Conservation (phyloP, 1,140 invertebrate genomes). For the Bombyx mandarina region DNA sequence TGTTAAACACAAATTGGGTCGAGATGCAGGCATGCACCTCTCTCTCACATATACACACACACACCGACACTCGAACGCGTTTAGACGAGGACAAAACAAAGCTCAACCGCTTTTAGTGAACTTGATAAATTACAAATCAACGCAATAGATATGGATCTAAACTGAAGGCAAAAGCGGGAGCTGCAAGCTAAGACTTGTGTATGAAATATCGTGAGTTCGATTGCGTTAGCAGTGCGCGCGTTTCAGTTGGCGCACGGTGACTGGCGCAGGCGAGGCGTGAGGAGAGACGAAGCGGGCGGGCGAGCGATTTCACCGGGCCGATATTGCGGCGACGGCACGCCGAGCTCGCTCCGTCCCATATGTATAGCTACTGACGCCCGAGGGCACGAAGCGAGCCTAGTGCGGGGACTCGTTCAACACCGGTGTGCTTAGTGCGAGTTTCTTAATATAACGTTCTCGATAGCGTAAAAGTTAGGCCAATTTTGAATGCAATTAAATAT, state of each 20-base stretch:
- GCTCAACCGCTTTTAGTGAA: no score
- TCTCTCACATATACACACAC: slow-evolving; percentile 33
- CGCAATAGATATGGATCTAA: no score
- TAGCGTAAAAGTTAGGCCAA: no score
- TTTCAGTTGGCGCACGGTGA: slow-evolving; percentile 67
- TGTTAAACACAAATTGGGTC: slow-evolving; percentile 41
- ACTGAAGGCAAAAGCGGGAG: slow-evolving; percentile 24
- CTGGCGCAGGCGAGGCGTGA: slow-evolving; percentile 62
- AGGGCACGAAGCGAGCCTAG: slow-evolving; percentile 45
- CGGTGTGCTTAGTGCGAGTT: neutral
- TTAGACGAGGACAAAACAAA: slow-evolving; percentile 14
- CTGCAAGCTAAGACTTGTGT: slow-evolving; percentile 34
- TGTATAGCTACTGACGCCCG: slow-evolving; percentile 46
- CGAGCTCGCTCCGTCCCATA: slow-evolving; percentile 52
- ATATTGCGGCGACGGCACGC: slow-evolving; percentile 58
- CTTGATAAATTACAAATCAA: no score
- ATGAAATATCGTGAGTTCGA: slow-evolving; percentile 49
- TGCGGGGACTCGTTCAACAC: slow-evolving; percentile 43
- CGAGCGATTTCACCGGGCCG: slow-evolving; percentile 67
- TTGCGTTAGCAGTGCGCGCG: slow-evolving; percentile 64
- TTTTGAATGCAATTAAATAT: no score
- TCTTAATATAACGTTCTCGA: no score
- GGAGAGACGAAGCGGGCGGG: slow-evolving; percentile 57
- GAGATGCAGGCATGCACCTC: slow-evolving; percentile 42
- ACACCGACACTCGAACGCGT: slow-evolving; percentile 27